phyloP scores from a whole-genome alignment of 2,888 invertebrate genomes.

The Drosophila longiperda region DNA sequence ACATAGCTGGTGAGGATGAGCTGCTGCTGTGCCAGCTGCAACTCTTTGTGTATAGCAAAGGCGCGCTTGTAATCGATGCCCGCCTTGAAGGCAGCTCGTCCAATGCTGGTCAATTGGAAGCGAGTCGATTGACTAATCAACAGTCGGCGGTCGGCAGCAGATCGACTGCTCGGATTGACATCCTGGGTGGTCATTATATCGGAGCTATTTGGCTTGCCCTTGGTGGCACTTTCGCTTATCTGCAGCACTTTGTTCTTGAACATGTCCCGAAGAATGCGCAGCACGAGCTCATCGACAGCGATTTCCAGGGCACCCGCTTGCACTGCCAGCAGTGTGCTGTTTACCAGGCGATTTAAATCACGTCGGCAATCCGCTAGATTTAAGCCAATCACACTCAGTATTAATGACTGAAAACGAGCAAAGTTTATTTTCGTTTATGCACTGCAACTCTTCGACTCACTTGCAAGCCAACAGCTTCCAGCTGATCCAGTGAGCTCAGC shows the following conservation, averaged over 20 bases:
- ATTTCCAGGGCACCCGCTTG: constrained; percentile 86
- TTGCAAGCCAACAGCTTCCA: constrained; percentile 86
- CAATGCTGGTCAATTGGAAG: constrained; percentile 88
- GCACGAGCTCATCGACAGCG: constrained; percentile 73
- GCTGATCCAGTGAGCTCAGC: constrained; percentile 86
- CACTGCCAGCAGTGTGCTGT: constrained; percentile 88
- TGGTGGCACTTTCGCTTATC: constrained; percentile 49
- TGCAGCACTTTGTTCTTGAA: constrained; percentile 83
- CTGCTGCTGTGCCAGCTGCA: constrained; percentile 89
- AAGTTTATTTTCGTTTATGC: background rate
- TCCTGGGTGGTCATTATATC: constrained; percentile 83
- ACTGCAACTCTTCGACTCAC: constrained; percentile 32
- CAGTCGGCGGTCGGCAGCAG: constrained; percentile 65
- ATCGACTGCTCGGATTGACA: constrained; percentile 45
- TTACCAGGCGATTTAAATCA: constrained; percentile 86
- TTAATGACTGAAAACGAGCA: constrained; percentile 85
- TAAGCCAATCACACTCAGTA: constrained; percentile 90
- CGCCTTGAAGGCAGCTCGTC: constrained; percentile 94
- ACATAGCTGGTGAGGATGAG: constrained; percentile 92
- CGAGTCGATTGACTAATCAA: constrained; percentile 85
- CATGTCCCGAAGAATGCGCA: constrained; percentile 82
- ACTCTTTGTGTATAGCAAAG: constrained; percentile 90
- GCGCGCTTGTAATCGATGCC: constrained; percentile 91
- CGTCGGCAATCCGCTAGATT: constrained; percentile 87
- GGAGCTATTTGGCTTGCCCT: constrained; percentile 56